These are phyloP conservation scores for Orthosia gothica DNA, from an alignment of 2,888 invertebrate genomes.

Conservation along the genomic window DNA sequence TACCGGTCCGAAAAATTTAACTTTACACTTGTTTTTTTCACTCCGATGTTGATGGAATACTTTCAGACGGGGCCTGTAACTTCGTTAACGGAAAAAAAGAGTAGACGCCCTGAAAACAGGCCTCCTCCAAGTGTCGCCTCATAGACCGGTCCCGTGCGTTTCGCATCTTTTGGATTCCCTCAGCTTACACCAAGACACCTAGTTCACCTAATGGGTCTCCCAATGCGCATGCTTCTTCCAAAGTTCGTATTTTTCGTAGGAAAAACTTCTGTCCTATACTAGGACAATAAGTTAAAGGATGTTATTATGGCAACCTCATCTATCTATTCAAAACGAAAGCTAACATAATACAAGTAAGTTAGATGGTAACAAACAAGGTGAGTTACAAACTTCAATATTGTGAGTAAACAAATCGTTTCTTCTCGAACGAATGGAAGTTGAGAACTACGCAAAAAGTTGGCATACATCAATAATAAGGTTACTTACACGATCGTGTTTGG, in stretches of 20 bases:
- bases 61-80: no score
- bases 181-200: no score
- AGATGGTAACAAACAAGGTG: slow-evolving; percentile 43
- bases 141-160: no score
- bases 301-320: slow-evolving; percentile 1
- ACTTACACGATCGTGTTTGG: slow-evolving; percentile 8
- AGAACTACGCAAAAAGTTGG: slow-evolving; percentile 33
- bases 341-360: slow-evolving; percentile 50
- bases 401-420: slow-evolving; percentile 43
- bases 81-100: no score
- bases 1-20: no score
- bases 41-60: no score
- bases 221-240: no score
- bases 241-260: neutral
- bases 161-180: no score
- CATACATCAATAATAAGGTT: slow-evolving; percentile 39
- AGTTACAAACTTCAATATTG: slow-evolving; percentile 35
- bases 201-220: no score
- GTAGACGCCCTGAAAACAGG: no score
- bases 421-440: slow-evolving; percentile 22
- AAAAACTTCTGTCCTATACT: neutral
- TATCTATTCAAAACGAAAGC: slow-evolving; percentile 23
- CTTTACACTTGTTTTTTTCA: no score
- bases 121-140: no score
- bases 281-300: neutral